Conservation (phyloP, 2,113 vertebrate species). For the Ctenodactylus gundi region DNA sequence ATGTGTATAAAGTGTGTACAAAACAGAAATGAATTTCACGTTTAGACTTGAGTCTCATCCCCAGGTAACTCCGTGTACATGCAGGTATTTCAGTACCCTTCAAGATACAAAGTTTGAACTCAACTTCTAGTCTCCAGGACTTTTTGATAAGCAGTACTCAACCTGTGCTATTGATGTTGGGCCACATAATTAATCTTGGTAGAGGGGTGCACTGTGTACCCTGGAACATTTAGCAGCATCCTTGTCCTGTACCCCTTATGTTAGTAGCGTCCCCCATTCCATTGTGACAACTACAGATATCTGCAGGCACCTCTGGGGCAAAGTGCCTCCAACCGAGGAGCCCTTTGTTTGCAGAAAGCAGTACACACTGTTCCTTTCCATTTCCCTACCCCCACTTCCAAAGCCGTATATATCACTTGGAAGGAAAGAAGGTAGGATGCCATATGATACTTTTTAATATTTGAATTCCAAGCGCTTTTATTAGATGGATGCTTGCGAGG, state of each 20-base stretch:
- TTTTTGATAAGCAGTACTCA: background rate
- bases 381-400: background rate
- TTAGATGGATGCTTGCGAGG: slow-evolving; percentile 17
- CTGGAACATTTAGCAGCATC: background rate
- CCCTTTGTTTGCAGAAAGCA: background rate
- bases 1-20: background rate
- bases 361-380: background rate
- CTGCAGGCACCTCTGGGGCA: background rate
- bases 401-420: background rate
- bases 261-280: background rate
- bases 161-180: background rate
- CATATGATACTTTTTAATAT: slow-evolving; percentile 48
- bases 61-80: background rate
- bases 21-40: background rate
- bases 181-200: background rate
- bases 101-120: background rate
- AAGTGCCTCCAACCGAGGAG: background rate
- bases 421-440: slow-evolving; percentile 56
- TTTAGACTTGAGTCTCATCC: background rate
- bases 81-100: background rate
- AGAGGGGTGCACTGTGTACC: background rate
- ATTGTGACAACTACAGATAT: background rate
- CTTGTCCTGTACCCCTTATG: background rate
- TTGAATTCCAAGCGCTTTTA: slow-evolving; percentile 35
- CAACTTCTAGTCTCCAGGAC: background rate